Base-by-base conservation (phyloP, 2,888 invertebrate genomes). In the Nomada flava region DNA sequence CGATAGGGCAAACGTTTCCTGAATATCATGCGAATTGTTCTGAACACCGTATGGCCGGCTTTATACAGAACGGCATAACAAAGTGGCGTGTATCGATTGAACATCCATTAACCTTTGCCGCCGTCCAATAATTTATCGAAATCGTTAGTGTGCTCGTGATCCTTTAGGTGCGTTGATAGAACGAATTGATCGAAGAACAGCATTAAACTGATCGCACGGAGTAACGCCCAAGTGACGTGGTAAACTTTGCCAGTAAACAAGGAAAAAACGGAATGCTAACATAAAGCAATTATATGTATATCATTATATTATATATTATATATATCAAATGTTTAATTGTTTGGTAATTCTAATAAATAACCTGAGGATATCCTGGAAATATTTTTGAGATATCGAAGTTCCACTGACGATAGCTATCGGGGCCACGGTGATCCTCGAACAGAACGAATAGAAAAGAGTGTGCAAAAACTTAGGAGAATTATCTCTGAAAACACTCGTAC, bases 31-130 rank as follows among this genome's bases (percentile, higher is more conserved):
- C 62, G 9, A 68, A 44, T 44, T 29, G 47, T 74, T 64, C 18
- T 29, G 52, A 63, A 23, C 65, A 36, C 13, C 11, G 55, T 69
- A 42, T 26, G 20, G 26, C 42, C n/a, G 29, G 50, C 55, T 80
- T 80, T 72, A 50, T 68, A 26, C 26, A 42, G 81, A 68, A 55
- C 36, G 23, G 50, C n/a, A 53, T 68, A 80, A 75, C 82, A 67
- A 67, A 75, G 75, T 81, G 65, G 18, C 44, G 36, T 1, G 52
- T 71, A 82, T 82, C 71, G 81, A 82, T 59, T 68, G 81, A 76
- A 76, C 64, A 76, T 82, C 76, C 71, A 76, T 72, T 82, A 81
- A 72, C 81, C 76, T 68, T 72, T 72, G 76, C 20, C 68, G 60
- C 23, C 59, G 18, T 36, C 57, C 72, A 26, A 69, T 76, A 72